Base-by-base conservation (phyloP, 2,888 invertebrate species). In the Corbicula japonica region DNA sequence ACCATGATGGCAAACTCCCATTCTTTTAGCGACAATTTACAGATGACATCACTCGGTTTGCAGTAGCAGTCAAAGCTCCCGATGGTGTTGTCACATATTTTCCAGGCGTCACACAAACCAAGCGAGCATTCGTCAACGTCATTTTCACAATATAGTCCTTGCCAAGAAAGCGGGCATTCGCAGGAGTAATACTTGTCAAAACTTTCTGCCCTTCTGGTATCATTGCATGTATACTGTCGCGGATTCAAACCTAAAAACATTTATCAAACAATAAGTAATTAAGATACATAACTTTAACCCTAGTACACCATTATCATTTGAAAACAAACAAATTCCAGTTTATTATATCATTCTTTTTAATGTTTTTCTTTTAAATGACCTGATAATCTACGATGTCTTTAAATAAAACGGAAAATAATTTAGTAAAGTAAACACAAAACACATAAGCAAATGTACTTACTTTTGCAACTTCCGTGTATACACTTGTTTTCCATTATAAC, bases 101-200 rank as follows among this genome's bases (percentile, higher is more conserved):
- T 28, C 32, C n/a, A 15, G 0, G n/a, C 21, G 1, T 62, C 34
- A 34, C 62, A 62, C 2, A 30, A n/a, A 34, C 34, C 46, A 21
- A 21, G 18, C 8, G 12, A 32, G 15, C 69, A 69, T 69, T 69
- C 69, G n/a, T 69, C 26, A 8, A 58, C 46, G 34, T 69, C 69
- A 32, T 46, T 35, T 28, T 69, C 60, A 56, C 69, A 69, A 28
- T 69, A 48, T 6, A 23, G 32, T 1, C 69, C 69, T 34, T 30
- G 2, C 69, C 69, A 69, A 12, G 30, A 15, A 32, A 46, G 12
- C 6, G 60, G 44, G 35, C 69, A 69, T 4, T 23, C 18, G 26
- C 69, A 69, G n/a, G 15, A 23, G 41, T 58, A 69, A 34, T 69
- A 48, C 48, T 26, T 8, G 34, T 69, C 69, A 60, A 69, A 69